Evolutionary conservation across 2,888 invertebrate species (phyloP).

Genomic region (Sphecodes monilicornis): DNA sequence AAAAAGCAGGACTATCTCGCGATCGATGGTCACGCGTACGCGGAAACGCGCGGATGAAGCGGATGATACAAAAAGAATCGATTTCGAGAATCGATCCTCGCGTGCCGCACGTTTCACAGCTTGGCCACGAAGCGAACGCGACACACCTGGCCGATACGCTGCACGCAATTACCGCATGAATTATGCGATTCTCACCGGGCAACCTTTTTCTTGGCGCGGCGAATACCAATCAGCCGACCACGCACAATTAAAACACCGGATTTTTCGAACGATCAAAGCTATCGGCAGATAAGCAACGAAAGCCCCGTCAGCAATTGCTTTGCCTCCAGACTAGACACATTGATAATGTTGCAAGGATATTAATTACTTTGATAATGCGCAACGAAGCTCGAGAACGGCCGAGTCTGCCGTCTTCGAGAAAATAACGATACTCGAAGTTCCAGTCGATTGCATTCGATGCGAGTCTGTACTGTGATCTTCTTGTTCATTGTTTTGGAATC

Average conservation of each 20-base stretch:
- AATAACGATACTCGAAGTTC: background rate
- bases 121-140: conserved; percentile 20
- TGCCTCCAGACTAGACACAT: conserved; percentile 13
- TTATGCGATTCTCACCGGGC: conserved; percentile 33
- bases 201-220: conserved; percentile 23
- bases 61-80: background rate
- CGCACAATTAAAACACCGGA: background rate
- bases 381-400: background rate
- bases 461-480: background rate
- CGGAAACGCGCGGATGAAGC: background rate
- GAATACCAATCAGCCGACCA: conserved; percentile 32
- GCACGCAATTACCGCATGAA: conserved; percentile 38
- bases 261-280: background rate
- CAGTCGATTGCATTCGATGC: background rate
- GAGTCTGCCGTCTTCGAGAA: background rate
- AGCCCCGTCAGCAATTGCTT: conserved; percentile 30
- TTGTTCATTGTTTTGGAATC: background rate
- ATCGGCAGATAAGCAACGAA: conserved; percentile 18
- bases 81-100: background rate
- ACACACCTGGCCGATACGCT: conserved; percentile 44
- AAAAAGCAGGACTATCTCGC: background rate
- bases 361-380: conserved; percentile 57
- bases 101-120: conserved; percentile 24
- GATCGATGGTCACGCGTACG: background rate
- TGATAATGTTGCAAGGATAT: conserved; percentile 58